These are phyloP conservation scores for Crotalus horridus DNA, from an alignment of 2,113 vertebrate species.

Conservation along the genomic window DNA sequence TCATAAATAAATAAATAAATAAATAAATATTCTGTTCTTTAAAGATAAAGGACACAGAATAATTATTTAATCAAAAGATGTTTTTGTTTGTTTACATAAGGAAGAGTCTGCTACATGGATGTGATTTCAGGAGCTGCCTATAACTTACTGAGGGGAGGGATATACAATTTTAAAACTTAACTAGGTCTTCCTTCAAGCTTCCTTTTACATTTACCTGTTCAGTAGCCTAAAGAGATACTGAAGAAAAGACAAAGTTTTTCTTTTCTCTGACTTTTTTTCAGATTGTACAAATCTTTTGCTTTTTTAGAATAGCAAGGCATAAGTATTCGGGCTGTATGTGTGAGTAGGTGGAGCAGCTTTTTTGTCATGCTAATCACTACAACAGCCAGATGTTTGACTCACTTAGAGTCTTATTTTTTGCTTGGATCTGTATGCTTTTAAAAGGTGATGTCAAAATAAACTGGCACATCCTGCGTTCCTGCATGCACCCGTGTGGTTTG, in stretches of 20 bases:
- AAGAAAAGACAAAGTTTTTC: background rate
- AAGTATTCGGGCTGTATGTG: background rate
- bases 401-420: slow-evolving; percentile 10
- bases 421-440: background rate
- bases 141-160: background rate
- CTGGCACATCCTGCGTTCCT: background rate
- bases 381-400: background rate
- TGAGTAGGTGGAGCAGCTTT: background rate
- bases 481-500: background rate
- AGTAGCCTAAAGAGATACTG: background rate
- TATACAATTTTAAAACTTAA: background rate
- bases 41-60: background rate
- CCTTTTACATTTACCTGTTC: background rate
- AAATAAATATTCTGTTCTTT: background rate
- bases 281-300: background rate
- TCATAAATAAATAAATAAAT: no score
- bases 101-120: background rate
- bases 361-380: background rate
- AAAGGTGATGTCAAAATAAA: background rate
- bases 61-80: background rate
- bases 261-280: background rate
- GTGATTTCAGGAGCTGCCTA: background rate
- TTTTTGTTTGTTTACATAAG: background rate
- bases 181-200: background rate
- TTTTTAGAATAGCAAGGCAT: background rate